A percentile compares a stretch with the other conserved stretches of the same genome.
Evolutionary conservation across 2,888 invertebrate species (phyloP).

Genomic region (Patella caerulea): DNA sequence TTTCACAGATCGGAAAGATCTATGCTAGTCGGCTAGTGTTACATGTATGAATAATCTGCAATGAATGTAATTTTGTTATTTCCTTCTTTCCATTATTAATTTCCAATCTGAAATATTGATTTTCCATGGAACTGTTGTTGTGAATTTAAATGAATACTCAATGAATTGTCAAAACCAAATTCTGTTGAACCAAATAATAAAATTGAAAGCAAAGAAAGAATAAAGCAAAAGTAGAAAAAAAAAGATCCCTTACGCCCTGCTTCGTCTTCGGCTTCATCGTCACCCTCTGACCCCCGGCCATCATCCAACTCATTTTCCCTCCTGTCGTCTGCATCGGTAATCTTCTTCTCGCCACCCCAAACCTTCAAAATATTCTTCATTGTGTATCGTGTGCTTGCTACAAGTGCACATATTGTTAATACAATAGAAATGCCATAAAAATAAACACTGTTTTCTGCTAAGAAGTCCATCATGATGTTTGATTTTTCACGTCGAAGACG

Average conservation of each 20-base stretch:
- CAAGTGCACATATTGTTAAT: conserved; percentile 38
- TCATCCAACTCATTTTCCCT: neutral
- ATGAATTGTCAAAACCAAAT: neutral
- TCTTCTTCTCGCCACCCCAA: conserved; percentile 36
- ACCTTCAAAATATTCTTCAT: conserved; percentile 41
- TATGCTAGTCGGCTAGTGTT: too few species aligned
- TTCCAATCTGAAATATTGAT: too few species aligned
- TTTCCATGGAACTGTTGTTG: too few species aligned
- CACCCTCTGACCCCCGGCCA: conserved; percentile 12
- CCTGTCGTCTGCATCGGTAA: conserved; percentile 13
- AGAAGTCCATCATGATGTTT: conserved; percentile 16
- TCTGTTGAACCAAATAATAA: neutral
- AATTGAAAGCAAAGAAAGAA: conserved; percentile 18
- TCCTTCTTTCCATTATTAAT: too few species aligned
- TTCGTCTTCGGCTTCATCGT: conserved; percentile 21
- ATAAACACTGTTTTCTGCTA: neutral
- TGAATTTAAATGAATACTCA: too few species aligned
- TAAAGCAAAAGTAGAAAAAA: conserved; percentile 7
- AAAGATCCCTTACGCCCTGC: conserved; percentile 3
- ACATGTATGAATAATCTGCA: too few species aligned
- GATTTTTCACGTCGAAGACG: too few species aligned
- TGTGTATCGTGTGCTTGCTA: conserved; percentile 42
- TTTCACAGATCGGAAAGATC: too few species aligned
- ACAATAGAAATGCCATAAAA: conserved; percentile 20
- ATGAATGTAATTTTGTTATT: too few species aligned